Evolutionary conservation across 1,140 invertebrate species (phyloP).

Genomic region (Gerris buenoi): DNA sequence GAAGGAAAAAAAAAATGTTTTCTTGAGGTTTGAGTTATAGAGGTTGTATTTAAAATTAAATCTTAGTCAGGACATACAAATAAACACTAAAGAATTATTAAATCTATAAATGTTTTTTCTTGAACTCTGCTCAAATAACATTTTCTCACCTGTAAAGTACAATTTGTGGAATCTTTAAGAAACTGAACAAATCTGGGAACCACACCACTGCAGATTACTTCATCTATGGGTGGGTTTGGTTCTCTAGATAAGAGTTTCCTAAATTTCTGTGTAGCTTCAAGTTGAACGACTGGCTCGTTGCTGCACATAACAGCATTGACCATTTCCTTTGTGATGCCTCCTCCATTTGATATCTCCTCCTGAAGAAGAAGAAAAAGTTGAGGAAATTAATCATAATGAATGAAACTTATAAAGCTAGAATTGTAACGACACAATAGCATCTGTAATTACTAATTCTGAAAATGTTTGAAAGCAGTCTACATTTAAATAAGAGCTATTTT

Average conservation of each 20-base stretch:
- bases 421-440: background rate
- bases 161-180: constrained; percentile 66
- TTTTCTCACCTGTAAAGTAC: constrained; percentile 77
- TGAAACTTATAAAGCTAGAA: background rate
- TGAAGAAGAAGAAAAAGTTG: too few species aligned
- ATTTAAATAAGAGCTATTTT: background rate
- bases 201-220: constrained; percentile 93
- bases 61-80: too few species aligned
- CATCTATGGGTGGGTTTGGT: constrained; percentile 95
- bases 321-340: constrained; percentile 58
- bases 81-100: too few species aligned
- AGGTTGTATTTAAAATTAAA: too few species aligned
- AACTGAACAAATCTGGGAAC: constrained; percentile 93
- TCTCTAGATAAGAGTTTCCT: constrained; percentile 86
- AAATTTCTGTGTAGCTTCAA: constrained; percentile 85
- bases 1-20: too few species aligned
- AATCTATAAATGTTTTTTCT: too few species aligned
- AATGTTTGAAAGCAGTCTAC: background rate
- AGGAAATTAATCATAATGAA: constrained; percentile 3
- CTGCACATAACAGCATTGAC: constrained; percentile 62
- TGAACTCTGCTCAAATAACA: too few species aligned
- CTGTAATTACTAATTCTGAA: background rate
- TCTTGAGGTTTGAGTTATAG: too few species aligned
- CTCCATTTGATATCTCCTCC: constrained; percentile 14
- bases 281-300: constrained; percentile 59